Evolutionary conservation across 1,140 invertebrate species (phyloP), one percentile per base, ranked within the genome.

Genomic region (Pseudoatta argentina): DNA sequence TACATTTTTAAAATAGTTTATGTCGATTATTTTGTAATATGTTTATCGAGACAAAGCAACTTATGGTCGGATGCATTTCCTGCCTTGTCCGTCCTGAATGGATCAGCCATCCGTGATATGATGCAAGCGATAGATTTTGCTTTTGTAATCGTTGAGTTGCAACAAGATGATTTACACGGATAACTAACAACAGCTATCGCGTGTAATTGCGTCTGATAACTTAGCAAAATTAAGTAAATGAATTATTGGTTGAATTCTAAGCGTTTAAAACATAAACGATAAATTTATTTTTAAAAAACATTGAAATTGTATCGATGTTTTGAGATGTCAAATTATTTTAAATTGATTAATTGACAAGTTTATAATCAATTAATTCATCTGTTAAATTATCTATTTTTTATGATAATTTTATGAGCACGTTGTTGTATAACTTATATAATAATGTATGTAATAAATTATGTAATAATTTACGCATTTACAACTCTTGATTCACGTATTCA

Each of bases 51-150:
- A 39, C 16, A 61, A 44, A 63, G 39, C 24, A 44, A 75, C 51
- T 39, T 53, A 30, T 53, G 39, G 55, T 79, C 5, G 27, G 4
- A 39, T 61, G 55, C 67, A 51, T 75, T 73, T 83, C 27, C 39
- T 73, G 69, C 14, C 27, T 83, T 61, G 12, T 83, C 34, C 14
- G 3, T 48, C 30, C 39, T 73, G 69, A 82, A 82, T 82, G 18
- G 53, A 73, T 83, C 69, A 83, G 24, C 39, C 64, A 55, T 72
- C 67, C 79, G 69, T 83, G 79, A 83, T 61, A 21, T 71, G 64
- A 81, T 57, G 77, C 21, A n/a, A 79, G 48, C 53, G 55, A 83
- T 83, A 75, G 79, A 27, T 83, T 83, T 83, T 61, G 69, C 55
- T 24, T 83, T 44, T 83, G 55, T 59, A 82, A 73, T 44, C 67